These are phyloP conservation scores for Sanderia malayensis DNA, from an alignment of 30 jellyfish, hydroid and myxozoan genomes.

Conservation along the genomic window DNA sequence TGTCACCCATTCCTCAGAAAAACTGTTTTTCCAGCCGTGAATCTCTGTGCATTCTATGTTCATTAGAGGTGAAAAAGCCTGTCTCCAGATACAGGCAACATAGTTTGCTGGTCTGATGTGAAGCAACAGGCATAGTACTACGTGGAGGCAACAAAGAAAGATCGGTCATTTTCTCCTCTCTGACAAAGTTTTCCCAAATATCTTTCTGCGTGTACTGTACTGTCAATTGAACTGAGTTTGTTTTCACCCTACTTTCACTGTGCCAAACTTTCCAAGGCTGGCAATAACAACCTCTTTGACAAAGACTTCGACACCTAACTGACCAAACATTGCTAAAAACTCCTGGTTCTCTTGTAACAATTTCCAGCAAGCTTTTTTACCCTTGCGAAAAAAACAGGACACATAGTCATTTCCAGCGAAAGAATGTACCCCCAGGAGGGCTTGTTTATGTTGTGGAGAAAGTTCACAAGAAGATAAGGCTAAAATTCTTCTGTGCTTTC, in stretches of 20 bases:
- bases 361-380: constrained; percentile 2
- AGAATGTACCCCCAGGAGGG: neutral
- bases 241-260: too few species aligned
- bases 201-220: constrained; percentile 11
- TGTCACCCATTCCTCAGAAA: neutral
- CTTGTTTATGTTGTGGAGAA: constrained; percentile 3
- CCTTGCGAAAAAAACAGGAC: neutral
- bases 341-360: constrained; percentile 2
- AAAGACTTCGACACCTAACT: neutral
- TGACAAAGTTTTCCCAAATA: constrained; percentile 7
- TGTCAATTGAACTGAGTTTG: neutral
- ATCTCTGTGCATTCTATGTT: neutral
- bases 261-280: constrained; percentile 3
- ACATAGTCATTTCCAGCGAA: constrained; percentile 2
- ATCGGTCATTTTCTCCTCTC: constrained; percentile 42
- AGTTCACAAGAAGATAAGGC: neutral
- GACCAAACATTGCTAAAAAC: constrained; percentile 10
- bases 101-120: constrained; percentile 34
- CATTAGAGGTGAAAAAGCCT: constrained; percentile 12
- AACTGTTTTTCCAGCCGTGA: constrained; percentile 6
- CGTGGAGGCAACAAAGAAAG: constrained; percentile 39
- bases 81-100: constrained; percentile 46
- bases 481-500: neutral
- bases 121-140: constrained; percentile 19
- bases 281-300: constrained; percentile 10